A percentile compares a stretch with the other conserved stretches of the same genome.
Evolutionary conservation across 2,888 invertebrate species (phyloP).

Genomic region (Cerastis rubricosa): DNA sequence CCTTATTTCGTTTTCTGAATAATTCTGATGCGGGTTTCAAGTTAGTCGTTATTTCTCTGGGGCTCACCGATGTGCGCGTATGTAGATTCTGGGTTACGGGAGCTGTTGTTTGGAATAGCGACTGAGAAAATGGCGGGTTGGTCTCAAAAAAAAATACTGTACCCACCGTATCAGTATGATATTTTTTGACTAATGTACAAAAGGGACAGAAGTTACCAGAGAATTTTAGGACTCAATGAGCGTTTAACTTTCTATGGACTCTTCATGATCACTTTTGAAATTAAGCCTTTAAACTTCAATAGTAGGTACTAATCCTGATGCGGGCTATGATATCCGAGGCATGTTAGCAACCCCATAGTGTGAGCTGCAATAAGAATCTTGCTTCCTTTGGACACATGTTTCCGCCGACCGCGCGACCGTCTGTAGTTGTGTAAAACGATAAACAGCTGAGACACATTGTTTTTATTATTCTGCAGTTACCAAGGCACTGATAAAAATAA

Average conservation of each 20-base stretch:
- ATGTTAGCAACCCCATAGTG: constrained; percentile 36
- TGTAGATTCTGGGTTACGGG: not conserved
- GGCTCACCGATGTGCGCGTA: not conserved
- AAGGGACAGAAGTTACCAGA: not conserved
- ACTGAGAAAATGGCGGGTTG: not conserved
- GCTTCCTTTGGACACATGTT: constrained; percentile 44
- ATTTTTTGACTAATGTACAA: not conserved
- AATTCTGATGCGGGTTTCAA: not conserved
- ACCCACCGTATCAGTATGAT: not conserved
- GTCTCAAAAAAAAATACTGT: not conserved
- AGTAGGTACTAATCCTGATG: too few relatives aligned
- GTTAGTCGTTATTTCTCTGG: not conserved
- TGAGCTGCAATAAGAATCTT: constrained; percentile 39
- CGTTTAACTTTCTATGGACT: not conserved
- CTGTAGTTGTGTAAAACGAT: constrained; percentile 21
- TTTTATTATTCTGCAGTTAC: constrained; percentile 36
- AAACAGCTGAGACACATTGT: constrained; percentile 35
- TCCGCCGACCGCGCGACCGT: not conserved
- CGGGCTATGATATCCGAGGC: not conserved
- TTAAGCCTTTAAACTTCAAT: not conserved
- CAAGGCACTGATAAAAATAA: constrained; percentile 16
- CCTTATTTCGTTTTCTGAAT: not conserved
- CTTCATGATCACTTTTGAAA: not conserved
- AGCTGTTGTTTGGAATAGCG: not conserved
- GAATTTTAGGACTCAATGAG: not conserved